Percentiles rank a stretch among this genome's conserved stretches.
phyloP scores from a whole-genome alignment of 2,797 vertebrate genomes.

The Clamator glandarius region DNA sequence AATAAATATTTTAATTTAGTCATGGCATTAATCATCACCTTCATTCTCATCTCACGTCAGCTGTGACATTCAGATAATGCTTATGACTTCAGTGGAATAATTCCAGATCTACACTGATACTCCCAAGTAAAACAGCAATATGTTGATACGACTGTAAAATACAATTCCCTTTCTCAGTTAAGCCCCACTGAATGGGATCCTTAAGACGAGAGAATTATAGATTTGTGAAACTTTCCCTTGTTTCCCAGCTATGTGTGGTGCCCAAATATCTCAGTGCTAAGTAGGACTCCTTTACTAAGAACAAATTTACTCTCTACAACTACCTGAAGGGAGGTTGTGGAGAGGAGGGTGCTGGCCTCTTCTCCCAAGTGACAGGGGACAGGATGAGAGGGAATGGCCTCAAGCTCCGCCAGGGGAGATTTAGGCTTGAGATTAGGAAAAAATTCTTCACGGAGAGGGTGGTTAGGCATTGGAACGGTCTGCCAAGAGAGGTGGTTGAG shows the following conservation, averaged over 20 bases:
- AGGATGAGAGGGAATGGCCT: no score
- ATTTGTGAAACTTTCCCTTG: not conserved
- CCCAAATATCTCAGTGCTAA: not conserved
- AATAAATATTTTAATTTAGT: conserved; percentile 67
- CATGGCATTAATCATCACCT: conserved; percentile 59
- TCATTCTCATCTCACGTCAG: conserved; percentile 43
- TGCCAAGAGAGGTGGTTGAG: no score
- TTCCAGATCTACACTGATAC: not conserved
- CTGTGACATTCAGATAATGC: conserved; percentile 58
- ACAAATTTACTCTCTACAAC: no score
- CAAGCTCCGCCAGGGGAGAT: no score
- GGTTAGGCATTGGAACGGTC: no score
- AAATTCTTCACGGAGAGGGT: no score
- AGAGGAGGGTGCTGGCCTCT: no score
- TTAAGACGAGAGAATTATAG: not conserved
- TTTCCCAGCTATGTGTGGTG: not conserved
- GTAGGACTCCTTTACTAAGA: not conserved
- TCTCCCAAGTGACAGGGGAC: no score
- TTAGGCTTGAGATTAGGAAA: no score
- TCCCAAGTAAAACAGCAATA: not conserved
- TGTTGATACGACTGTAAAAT: not conserved
- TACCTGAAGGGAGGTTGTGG: no score
- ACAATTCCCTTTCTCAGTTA: not conserved
- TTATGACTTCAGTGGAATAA: conserved; percentile 21
- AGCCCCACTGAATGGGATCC: not conserved